These are phyloP conservation scores for Oxygymnocypris stewartii DNA, from an alignment of 2,113 vertebrate species.

Conservation along the genomic window DNA sequence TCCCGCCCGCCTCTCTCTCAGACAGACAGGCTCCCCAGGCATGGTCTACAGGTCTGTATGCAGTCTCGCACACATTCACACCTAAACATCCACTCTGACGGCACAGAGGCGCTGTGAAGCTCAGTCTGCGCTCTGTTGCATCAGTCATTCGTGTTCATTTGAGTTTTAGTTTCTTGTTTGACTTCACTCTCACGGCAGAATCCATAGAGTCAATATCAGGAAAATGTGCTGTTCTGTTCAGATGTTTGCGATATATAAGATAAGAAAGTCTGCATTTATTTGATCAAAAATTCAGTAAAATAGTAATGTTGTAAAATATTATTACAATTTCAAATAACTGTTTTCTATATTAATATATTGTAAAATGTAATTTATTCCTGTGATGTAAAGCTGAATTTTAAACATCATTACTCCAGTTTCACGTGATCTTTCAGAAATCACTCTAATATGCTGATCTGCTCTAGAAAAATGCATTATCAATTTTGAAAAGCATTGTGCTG, in stretches of 20 bases:
- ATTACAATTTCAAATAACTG: no score
- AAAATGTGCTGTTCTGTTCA: not conserved
- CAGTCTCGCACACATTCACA: not conserved
- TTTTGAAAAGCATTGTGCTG: not conserved
- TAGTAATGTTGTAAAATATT: not conserved
- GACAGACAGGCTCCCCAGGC: slow-evolving; percentile 95
- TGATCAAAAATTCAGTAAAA: not conserved
- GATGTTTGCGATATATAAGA: not conserved
- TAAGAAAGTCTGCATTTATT: not conserved
- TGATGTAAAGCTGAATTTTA: not conserved
- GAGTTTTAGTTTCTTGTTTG: not conserved
- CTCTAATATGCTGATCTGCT: not conserved
- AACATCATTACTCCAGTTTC: no score
- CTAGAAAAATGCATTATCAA: not conserved
- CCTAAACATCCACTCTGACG: not conserved
- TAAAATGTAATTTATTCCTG: not conserved
- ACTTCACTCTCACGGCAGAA: not conserved
- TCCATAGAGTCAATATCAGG: not conserved
- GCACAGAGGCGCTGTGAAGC: not conserved
- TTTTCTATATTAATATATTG: not conserved
- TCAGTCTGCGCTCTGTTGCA: not conserved
- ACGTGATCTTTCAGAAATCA: not conserved
- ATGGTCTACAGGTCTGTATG: slow-evolving; percentile 97
- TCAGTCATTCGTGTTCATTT: not conserved
- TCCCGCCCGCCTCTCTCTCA: slow-evolving; percentile 92